A percentile compares a stretch with the other conserved stretches of the same genome.
These are phyloP conservation scores for Drosophila pectinifera DNA, from an alignment of 1,140 invertebrate genomes.

Conservation along the genomic window DNA sequence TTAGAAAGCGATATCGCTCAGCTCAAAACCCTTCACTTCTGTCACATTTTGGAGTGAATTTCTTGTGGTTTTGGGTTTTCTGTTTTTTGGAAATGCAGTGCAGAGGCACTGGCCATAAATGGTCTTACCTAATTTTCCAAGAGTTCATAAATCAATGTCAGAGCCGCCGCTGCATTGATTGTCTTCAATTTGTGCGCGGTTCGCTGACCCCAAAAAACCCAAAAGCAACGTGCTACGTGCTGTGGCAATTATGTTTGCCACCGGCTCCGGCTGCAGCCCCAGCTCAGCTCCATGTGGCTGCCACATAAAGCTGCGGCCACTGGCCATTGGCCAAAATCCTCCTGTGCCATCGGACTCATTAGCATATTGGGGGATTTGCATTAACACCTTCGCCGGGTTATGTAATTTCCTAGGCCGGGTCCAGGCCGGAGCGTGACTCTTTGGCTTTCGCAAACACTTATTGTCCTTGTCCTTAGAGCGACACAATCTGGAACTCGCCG, in stretches of 20 bases:
- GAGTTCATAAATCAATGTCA: conserved; percentile 83
- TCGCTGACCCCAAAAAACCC: conserved; percentile 59
- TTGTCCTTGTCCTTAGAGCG: conserved; percentile 71
- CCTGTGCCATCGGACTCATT: conserved; percentile 68
- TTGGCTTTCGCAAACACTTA: conserved; percentile 74
- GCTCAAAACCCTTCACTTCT: conserved; percentile 33
- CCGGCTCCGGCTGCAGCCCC: conserved; percentile 9
- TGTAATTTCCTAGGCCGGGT: conserved; percentile 72
- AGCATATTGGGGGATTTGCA: conserved; percentile 83
- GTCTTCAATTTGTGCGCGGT: conserved; percentile 69
- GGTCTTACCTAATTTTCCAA: conserved; percentile 79
- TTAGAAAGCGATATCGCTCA: conserved; percentile 7
- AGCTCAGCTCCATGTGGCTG: background rate
- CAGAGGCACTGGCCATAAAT: conserved; percentile 68
- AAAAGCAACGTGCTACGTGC: conserved; percentile 45
- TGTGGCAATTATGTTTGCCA: conserved; percentile 54
- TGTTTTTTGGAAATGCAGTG: conserved; percentile 41
- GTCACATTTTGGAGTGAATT: conserved; percentile 30
- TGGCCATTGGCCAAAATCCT: conserved; percentile 22
- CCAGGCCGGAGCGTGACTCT: conserved; percentile 60
- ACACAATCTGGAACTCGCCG: conserved; percentile 50
- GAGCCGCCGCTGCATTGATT: conserved; percentile 64
- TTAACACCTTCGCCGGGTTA: conserved; percentile 82
- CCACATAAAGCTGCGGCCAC: too few relatives aligned
- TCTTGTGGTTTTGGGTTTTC: conserved; percentile 16